phyloP scores from a whole-genome alignment of 2,113 vertebrate genomes.

The Jacana jacana region DNA sequence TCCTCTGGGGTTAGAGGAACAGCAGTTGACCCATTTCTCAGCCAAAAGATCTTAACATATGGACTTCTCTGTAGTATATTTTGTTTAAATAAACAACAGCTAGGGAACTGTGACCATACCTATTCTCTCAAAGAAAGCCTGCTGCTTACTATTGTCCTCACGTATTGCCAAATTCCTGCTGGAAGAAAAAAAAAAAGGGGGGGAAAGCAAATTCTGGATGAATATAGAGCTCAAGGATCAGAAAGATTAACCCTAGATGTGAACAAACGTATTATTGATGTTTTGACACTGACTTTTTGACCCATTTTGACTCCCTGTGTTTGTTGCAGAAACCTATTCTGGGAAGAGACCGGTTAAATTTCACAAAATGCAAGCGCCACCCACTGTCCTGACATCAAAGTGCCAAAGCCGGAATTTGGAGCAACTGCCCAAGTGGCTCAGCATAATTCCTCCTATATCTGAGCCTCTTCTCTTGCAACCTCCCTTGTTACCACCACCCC shows the following conservation, averaged over 20 bases:
- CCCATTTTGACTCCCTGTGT: too few species aligned
- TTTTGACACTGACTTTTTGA: neutral
- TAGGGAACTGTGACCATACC: neutral
- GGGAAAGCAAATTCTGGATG: neutral
- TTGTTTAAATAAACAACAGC: neutral
- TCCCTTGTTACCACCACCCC: neutral
- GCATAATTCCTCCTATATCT: fast-evolving
- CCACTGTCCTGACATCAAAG: neutral
- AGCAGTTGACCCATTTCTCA: neutral
- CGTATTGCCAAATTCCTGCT: neutral
- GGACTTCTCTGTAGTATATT: neutral
- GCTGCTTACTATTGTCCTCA: neutral
- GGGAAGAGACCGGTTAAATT: neutral
- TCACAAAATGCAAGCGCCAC: neutral
- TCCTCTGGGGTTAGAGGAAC: neutral
- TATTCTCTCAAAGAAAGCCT: neutral
- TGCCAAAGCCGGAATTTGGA: neutral
- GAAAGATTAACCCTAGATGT: neutral
- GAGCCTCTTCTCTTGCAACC: neutral
- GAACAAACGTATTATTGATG: neutral
- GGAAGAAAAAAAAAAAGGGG: neutral
- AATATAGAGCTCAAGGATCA: neutral
- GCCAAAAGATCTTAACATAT: neutral
- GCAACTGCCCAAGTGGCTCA: neutral
- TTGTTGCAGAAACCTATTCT: neutral